Percentiles rank a stretch among this genome's conserved stretches.
Conservation (phyloP, 2,113 vertebrate species). For the Pygoscelis antarcticus region DNA sequence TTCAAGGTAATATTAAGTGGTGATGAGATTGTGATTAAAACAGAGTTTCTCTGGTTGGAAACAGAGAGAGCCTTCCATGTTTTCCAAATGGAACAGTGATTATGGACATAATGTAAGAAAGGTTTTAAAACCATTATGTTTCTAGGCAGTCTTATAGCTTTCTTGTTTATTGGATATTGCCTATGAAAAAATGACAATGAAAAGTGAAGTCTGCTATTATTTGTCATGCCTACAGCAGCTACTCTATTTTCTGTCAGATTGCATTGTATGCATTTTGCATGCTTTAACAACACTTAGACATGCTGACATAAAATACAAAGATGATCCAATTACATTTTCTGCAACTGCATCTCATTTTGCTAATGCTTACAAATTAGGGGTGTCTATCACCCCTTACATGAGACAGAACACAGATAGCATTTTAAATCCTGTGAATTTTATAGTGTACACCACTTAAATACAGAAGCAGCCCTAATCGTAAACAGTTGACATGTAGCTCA, state of each 20-base stretch:
- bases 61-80: conserved; percentile 6
- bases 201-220: conserved; percentile 47
- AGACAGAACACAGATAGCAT: conserved; percentile 27
- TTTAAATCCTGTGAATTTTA: conserved; percentile 45
- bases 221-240: conserved; percentile 34
- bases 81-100: conserved; percentile 52
- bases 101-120: conserved; percentile 49
- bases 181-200: conserved; percentile 27
- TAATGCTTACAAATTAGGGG: conserved; percentile 73
- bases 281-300: conserved; percentile 44
- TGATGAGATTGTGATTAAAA: background rate
- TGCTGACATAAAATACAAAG: conserved; percentile 63
- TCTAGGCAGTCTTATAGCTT: conserved; percentile 8
- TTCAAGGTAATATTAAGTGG: background rate
- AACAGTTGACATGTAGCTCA: conserved; percentile 17
- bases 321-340: conserved; percentile 67
- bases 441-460: conserved; percentile 2
- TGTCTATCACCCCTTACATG: conserved; percentile 43
- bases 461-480: conserved; percentile 18
- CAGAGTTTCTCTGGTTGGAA: background rate
- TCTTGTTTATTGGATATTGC: conserved; percentile 23
- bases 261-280: background rate
- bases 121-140: conserved; percentile 40
- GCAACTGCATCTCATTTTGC: conserved; percentile 68
- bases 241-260: conserved; percentile 23